Base-by-base conservation (phyloP, 2,113 vertebrate genomes). In the Calyptomena viridis region DNA sequence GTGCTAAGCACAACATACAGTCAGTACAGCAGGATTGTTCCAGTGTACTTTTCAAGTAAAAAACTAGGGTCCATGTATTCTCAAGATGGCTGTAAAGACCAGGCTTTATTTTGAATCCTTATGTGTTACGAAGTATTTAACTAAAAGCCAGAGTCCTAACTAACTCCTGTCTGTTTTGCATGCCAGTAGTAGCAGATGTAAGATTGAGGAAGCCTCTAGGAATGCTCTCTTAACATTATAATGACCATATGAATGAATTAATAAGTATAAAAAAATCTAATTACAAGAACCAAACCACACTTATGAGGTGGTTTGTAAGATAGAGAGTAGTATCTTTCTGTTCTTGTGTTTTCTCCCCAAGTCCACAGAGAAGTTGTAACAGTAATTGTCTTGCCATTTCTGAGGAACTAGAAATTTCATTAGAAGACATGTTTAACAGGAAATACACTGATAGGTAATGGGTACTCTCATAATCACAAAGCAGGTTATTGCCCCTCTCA, bases 351-450 rank as follows among this genome's bases (percentile, higher is more conserved):
- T 55, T 50, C 50, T 83, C 25, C 14, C 7, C 4, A 5, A 1
- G 4, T 44, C 63, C 42, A 33, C 22, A 37, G 60, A 63, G 37
- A 42, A 33, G 16, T 33, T 37, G 25, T 79, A 56, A 47, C 1
- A 0, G 75, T 62, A 52, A n/a, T 11, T 8, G 2, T 67, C 86
- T 72, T 0, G 0, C 31, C 1, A 0, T 76, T 90, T 87, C 73
- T 87, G 52, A 84, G 37, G 58, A 76, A 16, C 37, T 37, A 60
- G 62, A 56, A 83, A 47, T 83, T 67, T 80, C 47, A 39, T 84
- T 87, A 84, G 66, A 56, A 67, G 58, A 49, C 6, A 3, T 6
- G 11, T 72, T 72, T 66, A 80, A 80, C 11, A 66, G 62, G 33
- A 52, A 62, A 80, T 80, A 44, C 23, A 33, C 39, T 68, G 53